Conservation (phyloP, 2,888 invertebrate genomes). For the Tryphoninae sp. region DNA sequence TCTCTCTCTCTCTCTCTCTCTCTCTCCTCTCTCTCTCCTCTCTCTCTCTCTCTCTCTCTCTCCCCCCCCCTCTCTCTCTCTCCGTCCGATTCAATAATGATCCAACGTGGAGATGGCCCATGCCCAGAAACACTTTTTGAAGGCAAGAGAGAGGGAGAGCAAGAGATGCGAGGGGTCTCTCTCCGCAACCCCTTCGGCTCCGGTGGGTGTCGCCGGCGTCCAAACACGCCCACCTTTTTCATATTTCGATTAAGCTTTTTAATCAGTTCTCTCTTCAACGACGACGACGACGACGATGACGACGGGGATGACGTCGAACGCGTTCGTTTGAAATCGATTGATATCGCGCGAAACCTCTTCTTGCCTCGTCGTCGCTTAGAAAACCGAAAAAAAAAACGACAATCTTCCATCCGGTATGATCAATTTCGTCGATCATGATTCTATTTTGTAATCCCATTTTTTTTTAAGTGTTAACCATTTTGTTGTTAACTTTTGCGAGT, state of each 20-base stretch:
- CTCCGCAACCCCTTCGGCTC: conserved; percentile 46
- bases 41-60: conserved; percentile 2
- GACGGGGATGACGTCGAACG: not conserved
- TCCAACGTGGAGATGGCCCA: conserved; percentile 57
- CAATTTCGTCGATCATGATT: too few species aligned
- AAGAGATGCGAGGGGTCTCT: conserved; percentile 11
- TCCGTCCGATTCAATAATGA: conserved; percentile 63
- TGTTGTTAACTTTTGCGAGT: too few species aligned
- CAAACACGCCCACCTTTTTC: conserved; percentile 77
- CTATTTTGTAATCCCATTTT: too few species aligned
- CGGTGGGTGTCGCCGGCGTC: conserved; percentile 71
- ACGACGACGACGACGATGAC: conserved; percentile 46
- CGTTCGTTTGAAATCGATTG: conserved; percentile 38
- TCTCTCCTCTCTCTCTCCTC: not conserved
- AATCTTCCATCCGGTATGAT: not conserved
- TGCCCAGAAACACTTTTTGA: conserved; percentile 50
- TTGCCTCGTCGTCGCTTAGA: not conserved
- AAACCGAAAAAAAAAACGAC: not conserved
- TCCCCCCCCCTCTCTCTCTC: not conserved
- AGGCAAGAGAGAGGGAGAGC: conserved; percentile 15
- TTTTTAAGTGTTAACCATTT: too few species aligned
- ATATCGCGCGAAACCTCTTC: conserved; percentile 37
- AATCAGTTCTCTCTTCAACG: conserved; percentile 65
- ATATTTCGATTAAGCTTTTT: conserved; percentile 77
- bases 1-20: not conserved